Conservation (phyloP, 2,797 vertebrate species). For the Diglossa cyanea region DNA sequence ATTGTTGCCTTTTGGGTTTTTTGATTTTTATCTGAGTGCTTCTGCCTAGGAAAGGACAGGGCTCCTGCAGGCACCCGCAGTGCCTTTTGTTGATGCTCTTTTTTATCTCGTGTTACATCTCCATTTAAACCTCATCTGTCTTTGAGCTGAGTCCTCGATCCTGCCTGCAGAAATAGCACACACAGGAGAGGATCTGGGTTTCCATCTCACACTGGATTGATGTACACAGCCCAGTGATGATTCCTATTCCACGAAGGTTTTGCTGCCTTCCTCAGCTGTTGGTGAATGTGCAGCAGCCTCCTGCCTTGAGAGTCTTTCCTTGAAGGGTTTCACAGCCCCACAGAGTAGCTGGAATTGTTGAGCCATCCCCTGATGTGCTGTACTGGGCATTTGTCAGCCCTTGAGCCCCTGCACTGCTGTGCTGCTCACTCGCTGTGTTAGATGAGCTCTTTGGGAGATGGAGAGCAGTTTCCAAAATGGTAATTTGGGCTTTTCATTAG, state of each 20-base stretch:
- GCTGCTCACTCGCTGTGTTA: neutral
- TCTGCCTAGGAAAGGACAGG: neutral
- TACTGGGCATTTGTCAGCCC: neutral
- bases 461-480: neutral
- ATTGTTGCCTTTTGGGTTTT: neutral
- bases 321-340: neutral
- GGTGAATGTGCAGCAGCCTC: neutral
- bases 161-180: neutral
- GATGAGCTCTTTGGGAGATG: slow-evolving; percentile 28
- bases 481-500: slow-evolving; percentile 36
- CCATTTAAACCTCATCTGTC: neutral
- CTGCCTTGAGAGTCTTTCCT: neutral
- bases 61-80: neutral
- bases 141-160: neutral
- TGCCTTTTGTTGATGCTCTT: neutral
- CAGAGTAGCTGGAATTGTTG: neutral
- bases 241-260: neutral
- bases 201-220: neutral
- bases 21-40: neutral
- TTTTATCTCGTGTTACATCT: neutral
- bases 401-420: neutral
- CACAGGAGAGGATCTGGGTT: neutral
- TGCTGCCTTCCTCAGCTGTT: neutral
- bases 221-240: neutral
- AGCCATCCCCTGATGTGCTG: neutral